Evolutionary conservation across 1,140 invertebrate species (phyloP), one percentile per base, ranked within the genome.

Genomic region (Archivesica marissinica): DNA sequence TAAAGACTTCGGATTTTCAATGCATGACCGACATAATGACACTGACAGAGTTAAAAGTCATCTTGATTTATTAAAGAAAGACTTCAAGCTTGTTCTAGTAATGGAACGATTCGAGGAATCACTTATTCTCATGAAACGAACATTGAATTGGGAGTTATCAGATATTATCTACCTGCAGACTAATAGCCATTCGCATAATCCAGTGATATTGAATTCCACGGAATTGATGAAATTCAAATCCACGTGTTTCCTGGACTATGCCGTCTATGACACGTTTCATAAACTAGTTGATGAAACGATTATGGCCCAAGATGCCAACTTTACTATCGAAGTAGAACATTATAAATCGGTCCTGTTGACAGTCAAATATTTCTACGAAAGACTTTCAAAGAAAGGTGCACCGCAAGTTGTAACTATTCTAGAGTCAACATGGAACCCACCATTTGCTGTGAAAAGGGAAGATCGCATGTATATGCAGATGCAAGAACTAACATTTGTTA

Each of bases 71-170:
- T 35, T 90, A n/a, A 78, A 87, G 6, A 72, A 87, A 6, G 83
- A 87, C 13, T 95, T 95, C 87, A 90, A 94, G 83, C 89, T 95
- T 3, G 93, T 95, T 15, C 92, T 95, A 92, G 92, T 95, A 25
- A 90, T 93, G 1, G 95, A 95, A 84, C 90, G 93, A 79, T 94
- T 95, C 87, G 94, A 95, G 64, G 94, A 95, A 84, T 95, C 95
- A 1, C 85, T 95, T 52, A 91, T 95, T 52, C 89, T 95, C 0
- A 86, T 95, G 56, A 91, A 90, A 64, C 86, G 95, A 77, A 72
- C 93, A 0, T 91, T 95, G 28, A 94, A 93, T 70, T 95, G 95
- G 95, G 86, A 93, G 15, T 85, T 94, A 20, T 90, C 93, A 38
- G 93, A 95, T 77, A 90, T 95, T 6, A 79, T 94, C 0, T 90